phyloP scores from a whole-genome alignment of 2,888 invertebrate species.

The Xestia ashworthii region DNA sequence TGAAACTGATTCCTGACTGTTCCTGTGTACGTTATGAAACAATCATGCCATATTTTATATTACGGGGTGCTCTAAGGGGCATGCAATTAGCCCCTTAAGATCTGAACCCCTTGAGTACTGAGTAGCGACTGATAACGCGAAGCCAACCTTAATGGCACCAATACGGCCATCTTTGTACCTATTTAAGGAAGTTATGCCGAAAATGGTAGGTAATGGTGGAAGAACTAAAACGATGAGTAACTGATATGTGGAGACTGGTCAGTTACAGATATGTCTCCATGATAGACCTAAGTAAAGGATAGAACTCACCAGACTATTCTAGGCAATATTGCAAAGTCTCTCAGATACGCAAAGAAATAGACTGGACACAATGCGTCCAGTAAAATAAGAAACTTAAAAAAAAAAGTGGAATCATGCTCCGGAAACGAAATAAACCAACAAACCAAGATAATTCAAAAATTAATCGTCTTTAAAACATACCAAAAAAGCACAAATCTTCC shows the following conservation, averaged over 20 bases:
- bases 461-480: not conserved
- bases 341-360: not conserved
- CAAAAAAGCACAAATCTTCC: not conserved
- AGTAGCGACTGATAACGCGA: slow-evolving; percentile 67
- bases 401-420: not conserved
- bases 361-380: not conserved
- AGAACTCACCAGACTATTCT: not conserved
- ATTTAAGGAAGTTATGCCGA: slow-evolving; percentile 63
- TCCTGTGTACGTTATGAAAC: slow-evolving; percentile 34
- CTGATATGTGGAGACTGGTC: slow-evolving; percentile 6
- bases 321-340: not conserved
- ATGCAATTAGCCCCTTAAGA: slow-evolving; percentile 74
- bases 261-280: not conserved
- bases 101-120: slow-evolving; percentile 59
- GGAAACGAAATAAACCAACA: not conserved
- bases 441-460: not conserved
- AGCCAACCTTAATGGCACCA: slow-evolving; percentile 66
- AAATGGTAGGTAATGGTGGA: slow-evolving; percentile 48
- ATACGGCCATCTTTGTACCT: slow-evolving; percentile 59
- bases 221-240: slow-evolving; percentile 36
- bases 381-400: not conserved
- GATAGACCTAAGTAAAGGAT: not conserved
- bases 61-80: slow-evolving; percentile 67
- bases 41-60: slow-evolving; percentile 69
- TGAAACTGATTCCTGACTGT: slow-evolving; percentile 26